phyloP scores from a whole-genome alignment of 1,140 invertebrate species.

The Gryon sp. region DNA sequence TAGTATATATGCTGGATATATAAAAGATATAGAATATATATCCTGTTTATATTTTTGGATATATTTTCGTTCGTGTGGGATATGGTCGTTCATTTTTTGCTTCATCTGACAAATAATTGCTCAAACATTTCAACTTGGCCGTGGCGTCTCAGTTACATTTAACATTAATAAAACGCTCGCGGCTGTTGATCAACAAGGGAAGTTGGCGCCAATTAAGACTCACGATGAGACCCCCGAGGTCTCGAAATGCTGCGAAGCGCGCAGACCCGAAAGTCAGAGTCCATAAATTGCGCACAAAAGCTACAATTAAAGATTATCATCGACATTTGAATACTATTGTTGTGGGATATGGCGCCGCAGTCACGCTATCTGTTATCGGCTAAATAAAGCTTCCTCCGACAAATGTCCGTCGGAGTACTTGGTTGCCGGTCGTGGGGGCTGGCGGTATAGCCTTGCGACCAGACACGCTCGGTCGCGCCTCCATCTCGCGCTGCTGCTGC shows the following conservation, averaged over 20 bases:
- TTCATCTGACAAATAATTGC: too few species aligned
- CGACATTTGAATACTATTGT: constrained; percentile 38
- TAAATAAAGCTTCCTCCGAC: constrained; percentile 39
- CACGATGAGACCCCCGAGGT: constrained; percentile 20
- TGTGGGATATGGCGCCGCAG: constrained; percentile 10
- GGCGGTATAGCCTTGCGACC: constrained; percentile 58
- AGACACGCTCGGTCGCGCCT: constrained; percentile 56
- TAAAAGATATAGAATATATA: too few species aligned
- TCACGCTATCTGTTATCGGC: constrained; percentile 55
- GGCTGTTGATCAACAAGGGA: constrained; percentile 16
- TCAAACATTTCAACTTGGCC: background rate
- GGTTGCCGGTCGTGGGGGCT: too few species aligned
- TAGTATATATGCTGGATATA: too few species aligned
- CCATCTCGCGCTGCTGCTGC: constrained; percentile 47
- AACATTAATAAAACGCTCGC: too few species aligned
- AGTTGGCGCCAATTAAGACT: constrained; percentile 25
- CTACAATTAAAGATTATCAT: constrained; percentile 49
- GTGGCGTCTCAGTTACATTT: too few species aligned
- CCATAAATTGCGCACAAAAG: constrained; percentile 52
- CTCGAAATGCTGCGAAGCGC: constrained; percentile 22
- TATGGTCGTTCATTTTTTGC: too few species aligned
- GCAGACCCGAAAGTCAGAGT: constrained; percentile 12
- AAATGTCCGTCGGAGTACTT: constrained; percentile 46
- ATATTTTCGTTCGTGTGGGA: too few species aligned
- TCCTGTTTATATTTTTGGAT: too few species aligned